Base-by-base conservation (phyloP, 2,113 vertebrate species). In the Coregonus clupeaformis region DNA sequence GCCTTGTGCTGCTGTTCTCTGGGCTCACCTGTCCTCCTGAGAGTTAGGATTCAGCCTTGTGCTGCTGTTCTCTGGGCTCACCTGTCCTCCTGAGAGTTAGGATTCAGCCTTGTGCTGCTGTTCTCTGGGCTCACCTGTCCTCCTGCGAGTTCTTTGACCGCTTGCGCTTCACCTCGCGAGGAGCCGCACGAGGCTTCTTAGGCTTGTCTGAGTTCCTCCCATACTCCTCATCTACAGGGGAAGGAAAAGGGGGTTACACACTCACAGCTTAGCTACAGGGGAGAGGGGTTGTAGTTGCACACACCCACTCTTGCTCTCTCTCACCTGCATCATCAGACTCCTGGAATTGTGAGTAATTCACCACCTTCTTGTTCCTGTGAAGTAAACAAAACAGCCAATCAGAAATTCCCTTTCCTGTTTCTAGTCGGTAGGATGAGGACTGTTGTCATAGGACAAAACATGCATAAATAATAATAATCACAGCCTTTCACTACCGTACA, bases 261-360 rank as follows among this genome's bases (percentile, higher is more conserved):
- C 29, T 30, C 16, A n/a, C 18, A 22, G 20, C 7, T 22, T 22
- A n/a, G 13, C 57, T 60, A 60, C 57, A 42, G 6, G 9, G 57
- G 16, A 55, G 14, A 22, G n/a, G 4, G 57, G n/a, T 22, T 60
- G n/a, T n/a, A 60, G 49, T 60, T 22, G 9, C n/a, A 11, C n/a
- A n/a, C 57, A 49, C 25, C 64, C 63, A 60, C 64, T 25, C 66
- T 64, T 27, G 14, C 13, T 76, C 18, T 27, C 14, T 22, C 80
- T 89, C 85, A 93, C 93, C 93, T 92, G 89, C 92, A 90, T 97
- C 97, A 84, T 99, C 97, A 81, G 97, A 99, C 91, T 99, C 98
- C 68, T 98, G 96, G 93, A 98, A 99, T 88, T 98, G 97, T 81
- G 97, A 98, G 88, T 99, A 99, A 93, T 99, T 98, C 81, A 98